Evolutionary conservation across 2,888 invertebrate species (phyloP), one percentile per base, ranked within the genome.

Genomic region (Aspidiotus rigidus): DNA sequence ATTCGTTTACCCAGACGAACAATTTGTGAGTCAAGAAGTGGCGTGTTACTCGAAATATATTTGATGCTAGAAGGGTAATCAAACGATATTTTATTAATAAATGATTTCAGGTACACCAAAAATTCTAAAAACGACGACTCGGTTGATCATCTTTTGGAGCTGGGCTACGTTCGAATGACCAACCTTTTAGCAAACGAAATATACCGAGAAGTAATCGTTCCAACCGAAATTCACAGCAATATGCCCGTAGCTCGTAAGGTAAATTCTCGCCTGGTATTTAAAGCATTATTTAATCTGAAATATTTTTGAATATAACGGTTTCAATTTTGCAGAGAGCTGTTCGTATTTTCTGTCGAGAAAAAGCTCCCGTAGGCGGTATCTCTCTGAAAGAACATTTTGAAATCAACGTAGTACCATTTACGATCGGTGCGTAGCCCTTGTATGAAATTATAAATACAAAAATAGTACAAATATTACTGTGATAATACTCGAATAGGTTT

Each of bases 301-400:
- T 0, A 53, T 44, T 42, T 42, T n/a, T 55, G 6, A 0, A 1
- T 9, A 57, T 17, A 15, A 40, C 9, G 16, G n/a, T 10, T 39
- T 7, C n/a, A 41, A 40, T 56, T 57, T 39, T 9, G 49, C 71
- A 78, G 80, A 86, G 94, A 76, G 93, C 96, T 17, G 80, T 99
- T 73, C 84, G 98, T 72, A 90, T 99, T 61, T 93, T 96, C 79
- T 97, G 98, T 75, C 84, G 96, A 71, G 98, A 98, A 80, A 89
- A 91, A 73, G 93, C 94, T 60, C 96, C 95, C 0, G 98, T 98
- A 7, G 97, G 96, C n/a, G 99, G 99, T 3, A 99, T 99, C 74
- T 91, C 95, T 0, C 94, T 99, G 13, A 99, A 98, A 78, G 98
- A 99, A 77, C 96, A 97, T 80, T 96, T 99, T 78, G 99, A 99